Base-by-base conservation (phyloP, 2,797 vertebrate species). In the Sebastes diploproa region DNA sequence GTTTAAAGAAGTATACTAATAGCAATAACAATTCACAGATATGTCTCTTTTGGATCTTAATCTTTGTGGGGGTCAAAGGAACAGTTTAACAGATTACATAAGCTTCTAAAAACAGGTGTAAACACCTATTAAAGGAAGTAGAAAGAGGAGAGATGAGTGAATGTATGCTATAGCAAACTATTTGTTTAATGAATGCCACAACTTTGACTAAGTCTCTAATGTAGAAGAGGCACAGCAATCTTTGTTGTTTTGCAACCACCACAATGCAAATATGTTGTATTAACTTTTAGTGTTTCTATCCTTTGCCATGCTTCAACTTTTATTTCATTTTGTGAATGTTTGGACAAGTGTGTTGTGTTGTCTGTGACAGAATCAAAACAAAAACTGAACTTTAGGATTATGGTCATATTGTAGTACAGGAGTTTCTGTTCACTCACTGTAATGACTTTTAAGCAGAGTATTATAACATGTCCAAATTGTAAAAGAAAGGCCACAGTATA, bases 141-240 rank as follows among this genome's bases (percentile, higher is more conserved):
- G 12, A 25, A 36, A 3, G 29, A 32, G 11, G 42, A 46, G 42
- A 18, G 42, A 32, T 59, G 25, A 27, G n/a, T 23, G 10, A 58
- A 60, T 42, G 22, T 54, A 74, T 14, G 54, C 18, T 46, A 6
- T 64, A 56, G 14, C 60, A 78, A 81, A 76, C 9, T 13, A 68
- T 68, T 83, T 78, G 74, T 78, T 72, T 72, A 76, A 71, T 74
- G 61, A 69, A 66, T 75, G 36, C 73, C 62, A 52, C 58, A 58
- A 79, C 50, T 52, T 52, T 20, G 7, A 52, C 50, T 52, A 52
- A 60, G 14, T 13, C 46, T 59, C 25, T 55, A 50, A 72, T 56
- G 58, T 11, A 23, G 25, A 64, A 56, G 52, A 72, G 22, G 18
- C 7, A 23, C 34, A 63, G 38, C 38, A 23, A 14, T n/a, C 20